A percentile compares a stretch with the other conserved stretches of the same genome.
Conservation (phyloP, 2,113 vertebrate genomes). For the Talpa occidentalis region DNA sequence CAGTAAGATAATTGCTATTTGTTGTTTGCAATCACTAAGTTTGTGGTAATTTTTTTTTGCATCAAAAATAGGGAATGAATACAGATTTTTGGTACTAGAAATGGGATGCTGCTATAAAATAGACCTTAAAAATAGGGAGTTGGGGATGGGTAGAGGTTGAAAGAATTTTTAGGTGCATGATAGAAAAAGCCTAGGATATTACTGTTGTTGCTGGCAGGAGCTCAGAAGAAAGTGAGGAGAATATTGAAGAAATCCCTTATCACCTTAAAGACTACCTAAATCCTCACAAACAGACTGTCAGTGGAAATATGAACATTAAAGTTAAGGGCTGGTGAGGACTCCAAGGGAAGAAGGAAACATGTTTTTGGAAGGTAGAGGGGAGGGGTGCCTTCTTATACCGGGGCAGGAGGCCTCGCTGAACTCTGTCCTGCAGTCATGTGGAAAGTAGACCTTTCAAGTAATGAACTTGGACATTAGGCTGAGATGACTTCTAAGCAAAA, state of each 20-base stretch:
- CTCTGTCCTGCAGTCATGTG: too few species aligned
- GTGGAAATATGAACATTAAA: neutral
- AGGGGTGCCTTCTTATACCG: neutral
- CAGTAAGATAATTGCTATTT: neutral
- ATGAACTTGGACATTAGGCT: too few species aligned
- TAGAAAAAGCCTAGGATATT: neutral
- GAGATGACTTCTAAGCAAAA: neutral
- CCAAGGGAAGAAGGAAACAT: neutral
- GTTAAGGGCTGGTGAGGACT: neutral
- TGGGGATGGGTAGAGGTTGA: neutral
- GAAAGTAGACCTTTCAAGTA: neutral
- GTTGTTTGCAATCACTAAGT: neutral
- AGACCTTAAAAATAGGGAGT: neutral
- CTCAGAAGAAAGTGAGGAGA: neutral
- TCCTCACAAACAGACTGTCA: too few species aligned
- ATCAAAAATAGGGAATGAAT: neutral
- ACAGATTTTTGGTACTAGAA: neutral
- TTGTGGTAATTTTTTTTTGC: neutral
- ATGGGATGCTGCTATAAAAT: neutral
- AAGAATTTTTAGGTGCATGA: neutral
- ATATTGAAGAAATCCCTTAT: neutral
- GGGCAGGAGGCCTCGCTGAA: neutral
- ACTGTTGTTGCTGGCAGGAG: neutral
- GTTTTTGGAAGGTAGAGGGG: neutral
- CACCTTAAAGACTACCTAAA: neutral